phyloP scores from a whole-genome alignment of 2,113 vertebrate genomes.

The Aspidoscelis tigris region DNA sequence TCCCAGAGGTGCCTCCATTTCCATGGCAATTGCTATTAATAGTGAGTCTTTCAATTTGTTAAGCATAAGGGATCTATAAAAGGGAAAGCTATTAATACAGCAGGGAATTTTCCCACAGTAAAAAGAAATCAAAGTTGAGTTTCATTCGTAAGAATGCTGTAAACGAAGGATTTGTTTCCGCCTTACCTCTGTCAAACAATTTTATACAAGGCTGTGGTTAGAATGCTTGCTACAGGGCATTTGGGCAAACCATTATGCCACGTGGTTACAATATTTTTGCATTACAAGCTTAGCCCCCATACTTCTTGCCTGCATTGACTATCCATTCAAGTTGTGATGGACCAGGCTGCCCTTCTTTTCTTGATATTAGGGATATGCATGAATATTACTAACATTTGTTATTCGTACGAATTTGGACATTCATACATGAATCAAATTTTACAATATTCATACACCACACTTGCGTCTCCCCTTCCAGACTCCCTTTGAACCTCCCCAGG shows the following conservation, averaged over 20 bases:
- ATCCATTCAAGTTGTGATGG: background rate
- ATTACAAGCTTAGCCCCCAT: background rate
- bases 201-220: background rate
- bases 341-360: background rate
- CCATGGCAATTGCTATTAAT: constrained; percentile 47
- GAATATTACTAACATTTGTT: no score
- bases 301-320: background rate
- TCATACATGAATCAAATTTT: no score
- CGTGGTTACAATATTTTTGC: background rate
- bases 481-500: no score
- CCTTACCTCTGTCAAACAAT: constrained; percentile 48
- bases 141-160: constrained; percentile 40
- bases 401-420: no score
- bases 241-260: background rate
- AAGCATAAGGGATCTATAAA: constrained; percentile 65
- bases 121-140: constrained; percentile 49
- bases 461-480: no score
- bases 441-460: no score
- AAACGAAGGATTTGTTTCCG: constrained; percentile 45
- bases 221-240: constrained; percentile 8
- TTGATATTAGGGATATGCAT: background rate
- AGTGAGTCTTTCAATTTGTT: constrained; percentile 53
- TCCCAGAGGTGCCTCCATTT: constrained; percentile 31
- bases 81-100: constrained; percentile 54
- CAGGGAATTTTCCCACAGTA: constrained; percentile 67